Percentiles rank a stretch among this genome's conserved stretches.
phyloP scores from a whole-genome alignment of 1,140 invertebrate species.

The Babylonia areolata region DNA sequence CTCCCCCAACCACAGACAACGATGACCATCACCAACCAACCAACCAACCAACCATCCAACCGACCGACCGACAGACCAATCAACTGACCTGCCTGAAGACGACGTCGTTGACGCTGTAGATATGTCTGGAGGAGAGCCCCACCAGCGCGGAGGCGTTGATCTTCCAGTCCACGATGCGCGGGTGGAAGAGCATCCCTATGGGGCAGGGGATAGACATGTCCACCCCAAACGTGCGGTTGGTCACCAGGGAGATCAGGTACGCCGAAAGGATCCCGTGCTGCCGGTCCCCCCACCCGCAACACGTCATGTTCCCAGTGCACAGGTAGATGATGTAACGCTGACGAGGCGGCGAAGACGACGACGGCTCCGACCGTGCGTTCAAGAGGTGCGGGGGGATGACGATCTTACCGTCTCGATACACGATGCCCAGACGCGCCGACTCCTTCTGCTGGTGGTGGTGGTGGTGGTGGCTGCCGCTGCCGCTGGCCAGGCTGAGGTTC shows the following conservation, averaged over 20 bases:
- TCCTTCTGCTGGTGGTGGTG: not conserved
- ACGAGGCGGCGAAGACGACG: not conserved
- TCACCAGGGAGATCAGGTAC: conserved; percentile 54
- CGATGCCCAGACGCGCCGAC: conserved; percentile 23
- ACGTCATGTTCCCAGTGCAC: conserved; percentile 47
- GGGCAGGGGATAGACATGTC: conserved; percentile 53
- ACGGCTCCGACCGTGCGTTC: not conserved
- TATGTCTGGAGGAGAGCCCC: conserved; percentile 42
- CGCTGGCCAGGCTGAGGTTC: conserved; percentile 1
- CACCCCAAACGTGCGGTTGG: conserved; percentile 53
- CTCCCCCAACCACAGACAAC: too few relatives aligned
- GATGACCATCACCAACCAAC: too few relatives aligned
- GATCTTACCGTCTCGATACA: not conserved
- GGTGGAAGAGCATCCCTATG: conserved; percentile 48
- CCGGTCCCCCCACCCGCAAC: conserved; percentile 58
- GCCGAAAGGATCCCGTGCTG: conserved; percentile 56
- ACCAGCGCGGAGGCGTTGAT: conserved; percentile 41
- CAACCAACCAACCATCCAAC: too few relatives aligned
- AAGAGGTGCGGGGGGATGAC: conserved; percentile 9
- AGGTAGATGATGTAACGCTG: conserved; percentile 51
- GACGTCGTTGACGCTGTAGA: conserved; percentile 50
- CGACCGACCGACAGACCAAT: too few relatives aligned
- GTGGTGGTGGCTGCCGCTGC: too few relatives aligned
- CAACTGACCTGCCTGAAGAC: conserved; percentile 44
- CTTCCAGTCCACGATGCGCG: conserved; percentile 52